A percentile compares a stretch with the other conserved stretches of the same genome.
Evolutionary conservation across 2,888 invertebrate species (phyloP).

Genomic region (Thysanoteuthis rhombus): DNA sequence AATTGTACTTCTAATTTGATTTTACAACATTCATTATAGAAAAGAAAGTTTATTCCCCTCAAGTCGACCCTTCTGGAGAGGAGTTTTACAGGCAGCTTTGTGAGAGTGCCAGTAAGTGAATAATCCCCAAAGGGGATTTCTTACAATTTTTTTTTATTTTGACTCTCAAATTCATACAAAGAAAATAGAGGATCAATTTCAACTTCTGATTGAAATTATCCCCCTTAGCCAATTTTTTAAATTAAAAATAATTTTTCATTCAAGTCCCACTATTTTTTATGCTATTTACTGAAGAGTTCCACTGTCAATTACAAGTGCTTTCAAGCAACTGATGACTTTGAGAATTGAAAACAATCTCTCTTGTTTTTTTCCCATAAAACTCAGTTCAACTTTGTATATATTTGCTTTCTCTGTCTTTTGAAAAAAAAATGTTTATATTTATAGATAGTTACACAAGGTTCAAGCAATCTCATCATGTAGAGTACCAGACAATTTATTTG

Average conservation of each 20-base stretch:
- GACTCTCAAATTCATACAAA: background rate
- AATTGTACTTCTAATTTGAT: too few species aligned
- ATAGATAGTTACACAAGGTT: background rate
- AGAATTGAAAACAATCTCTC: background rate
- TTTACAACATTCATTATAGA: background rate
- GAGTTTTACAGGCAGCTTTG: background rate
- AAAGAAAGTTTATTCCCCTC: background rate
- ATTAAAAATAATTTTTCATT: too few species aligned
- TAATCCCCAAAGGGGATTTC: background rate
- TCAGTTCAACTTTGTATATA: background rate
- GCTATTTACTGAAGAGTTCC: too few species aligned
- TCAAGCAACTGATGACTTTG: too few species aligned
- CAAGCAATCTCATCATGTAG: background rate
- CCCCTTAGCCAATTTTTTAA: too few species aligned
- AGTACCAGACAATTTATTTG: too few species aligned
- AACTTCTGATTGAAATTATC: too few species aligned
- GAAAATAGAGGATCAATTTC: too few species aligned
- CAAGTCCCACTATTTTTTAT: too few species aligned
- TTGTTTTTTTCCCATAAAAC: background rate
- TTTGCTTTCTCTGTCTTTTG: background rate
- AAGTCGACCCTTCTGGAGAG: background rate
- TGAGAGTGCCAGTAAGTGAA: background rate
- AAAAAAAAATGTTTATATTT: background rate
- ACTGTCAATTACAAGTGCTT: too few species aligned
- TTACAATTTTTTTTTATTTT: background rate